Evolutionary conservation across 2,113 vertebrate species (phyloP).

Genomic region (Phrynosoma platyrhinos): DNA sequence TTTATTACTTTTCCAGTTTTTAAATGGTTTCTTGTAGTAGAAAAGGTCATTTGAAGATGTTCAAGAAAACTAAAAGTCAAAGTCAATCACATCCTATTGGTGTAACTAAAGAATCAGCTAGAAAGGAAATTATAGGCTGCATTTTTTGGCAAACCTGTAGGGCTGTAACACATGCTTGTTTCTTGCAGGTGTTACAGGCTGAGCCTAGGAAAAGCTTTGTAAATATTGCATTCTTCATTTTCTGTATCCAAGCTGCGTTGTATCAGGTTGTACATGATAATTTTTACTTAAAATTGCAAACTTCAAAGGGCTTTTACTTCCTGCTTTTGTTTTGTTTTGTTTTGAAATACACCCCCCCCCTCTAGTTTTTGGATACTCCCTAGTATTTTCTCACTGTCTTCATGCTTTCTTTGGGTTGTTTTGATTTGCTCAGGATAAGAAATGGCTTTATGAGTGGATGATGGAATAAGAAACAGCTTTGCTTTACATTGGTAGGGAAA

Average conservation of each 20-base stretch:
- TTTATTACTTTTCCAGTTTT: neutral
- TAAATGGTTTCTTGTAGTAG: slow-evolving; percentile 36
- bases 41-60: neutral
- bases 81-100: neutral
- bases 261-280: slow-evolving; percentile 56
- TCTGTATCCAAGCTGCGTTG: slow-evolving; percentile 51
- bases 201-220: slow-evolving; percentile 57
- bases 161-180: neutral
- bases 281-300: slow-evolving; percentile 47
- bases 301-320: neutral
- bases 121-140: slow-evolving; percentile 58
- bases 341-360: neutral
- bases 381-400: neutral
- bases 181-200: slow-evolving; percentile 54
- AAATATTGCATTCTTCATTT: slow-evolving; percentile 35
- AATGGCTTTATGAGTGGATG: slow-evolving; percentile 24
- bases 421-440: slow-evolving; percentile 40
- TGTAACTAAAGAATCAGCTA: slow-evolving; percentile 51
- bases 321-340: neutral
- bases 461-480: slow-evolving; percentile 50
- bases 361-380: neutral
- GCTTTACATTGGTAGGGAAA: slow-evolving; percentile 41
- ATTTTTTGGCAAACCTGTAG: slow-evolving; percentile 50
- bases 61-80: neutral
- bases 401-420: slow-evolving; percentile 34